Conservation (phyloP, 2,888 invertebrate species). For the Camponotus fellah region DNA sequence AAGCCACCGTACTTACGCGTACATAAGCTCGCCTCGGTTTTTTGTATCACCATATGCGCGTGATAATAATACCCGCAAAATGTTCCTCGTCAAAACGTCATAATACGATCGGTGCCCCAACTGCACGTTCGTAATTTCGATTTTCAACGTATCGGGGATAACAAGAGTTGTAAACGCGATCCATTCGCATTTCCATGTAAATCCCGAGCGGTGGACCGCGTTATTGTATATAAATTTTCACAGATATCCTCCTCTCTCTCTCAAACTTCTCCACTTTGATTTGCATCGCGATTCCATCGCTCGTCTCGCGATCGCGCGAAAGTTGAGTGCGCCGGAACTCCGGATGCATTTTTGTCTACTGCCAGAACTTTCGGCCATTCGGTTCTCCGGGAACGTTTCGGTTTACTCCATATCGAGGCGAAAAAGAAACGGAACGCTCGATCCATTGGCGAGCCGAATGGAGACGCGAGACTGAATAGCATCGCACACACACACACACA, state of each 20-base stretch:
- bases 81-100: constrained; percentile 45
- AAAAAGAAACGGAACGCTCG: constrained; percentile 62
- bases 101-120: constrained; percentile 28
- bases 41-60: constrained; percentile 73
- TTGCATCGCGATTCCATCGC: neutral
- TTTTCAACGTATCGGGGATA: constrained; percentile 13
- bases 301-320: constrained; percentile 39
- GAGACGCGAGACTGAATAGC: constrained; percentile 76
- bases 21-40: constrained; percentile 70
- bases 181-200: neutral
- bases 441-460: constrained; percentile 67
- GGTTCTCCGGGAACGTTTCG: constrained; percentile 29
- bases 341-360: constrained; percentile 70
- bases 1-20: constrained; percentile 67
- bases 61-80: constrained; percentile 62
- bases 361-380: constrained; percentile 67
- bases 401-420: constrained; percentile 33
- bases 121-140: constrained; percentile 22
- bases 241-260: neutral
- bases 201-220: neutral
- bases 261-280: constrained; percentile 25
- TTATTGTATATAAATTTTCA: constrained; percentile 5
- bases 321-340: constrained; percentile 51
- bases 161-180: neutral
- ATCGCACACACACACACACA: constrained; percentile 44